Base-by-base conservation (phyloP, 2,888 invertebrate species). In the Chloroclystis v-ata region DNA sequence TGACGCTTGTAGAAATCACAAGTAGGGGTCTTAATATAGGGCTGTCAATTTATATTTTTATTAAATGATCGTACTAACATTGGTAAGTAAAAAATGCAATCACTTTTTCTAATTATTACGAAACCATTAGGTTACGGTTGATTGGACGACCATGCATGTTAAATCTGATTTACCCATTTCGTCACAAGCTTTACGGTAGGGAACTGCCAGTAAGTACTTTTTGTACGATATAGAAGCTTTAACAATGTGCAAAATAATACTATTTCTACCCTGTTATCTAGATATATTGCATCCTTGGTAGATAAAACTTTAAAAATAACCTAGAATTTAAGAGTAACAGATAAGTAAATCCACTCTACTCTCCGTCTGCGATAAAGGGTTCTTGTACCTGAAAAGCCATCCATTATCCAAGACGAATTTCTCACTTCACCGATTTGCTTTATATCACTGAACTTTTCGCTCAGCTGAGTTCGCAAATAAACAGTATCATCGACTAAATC, bases 1-100 rank as follows among this genome's bases (percentile, higher is more conserved):
- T 75, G 76, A 73, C 71, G 76, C 76, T 79, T 74, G 73, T 65
- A 68, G 68, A 69, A 75, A 73, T 75, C 68, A 74, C 69, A 72
- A 72, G 69, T 67, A 65, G 68, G 70, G 64, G 57, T 50, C 45
- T 43, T 44, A 54, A 48, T 43, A 26, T 66, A 79, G 77, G 81
- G 79, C 52, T 80, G 72, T 49, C 66, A 20, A 20, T 20, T 20
- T 20, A 20, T 2, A 20, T 20, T 20, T 20, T 20, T 20, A 2
- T 4, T 2, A 20, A 20, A 20, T 20, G 5, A 20, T n/a, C n/a
- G n/a, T n/a, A n/a, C n/a, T n/a, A n/a, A n/a, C n/a, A n/a, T n/a
- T n/a, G n/a, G n/a, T n/a, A n/a, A n/a, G n/a, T n/a, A n/a, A 33
- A 20, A 11, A 33, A 33, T 10, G 14, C 32, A 33, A 33, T 33